Base-by-base conservation (phyloP, 1,140 invertebrate species). In the Aleiodes sp. region DNA sequence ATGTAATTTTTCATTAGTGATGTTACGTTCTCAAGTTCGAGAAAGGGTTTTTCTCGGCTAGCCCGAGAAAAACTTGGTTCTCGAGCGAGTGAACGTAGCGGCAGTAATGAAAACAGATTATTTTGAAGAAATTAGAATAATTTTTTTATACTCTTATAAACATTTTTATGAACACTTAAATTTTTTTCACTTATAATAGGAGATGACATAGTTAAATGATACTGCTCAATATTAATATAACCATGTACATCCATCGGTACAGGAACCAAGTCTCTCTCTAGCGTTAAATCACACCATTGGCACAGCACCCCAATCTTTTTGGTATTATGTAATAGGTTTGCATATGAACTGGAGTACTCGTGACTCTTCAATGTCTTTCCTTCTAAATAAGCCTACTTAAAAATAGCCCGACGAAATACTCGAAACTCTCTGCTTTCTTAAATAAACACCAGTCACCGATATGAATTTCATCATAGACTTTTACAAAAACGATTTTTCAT, bases 321-420 rank as follows among this genome's bases (percentile, higher is more conserved):
- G 52, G 64, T 43, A 56, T 66, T 67, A n/a, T 59, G 37, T 31
- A 21, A 12, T 14, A 71, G 26, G 21, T 62, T 60, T 29, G 41
- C 70, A 59, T 24, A 71, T 10, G 63, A 28, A 61, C 57, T 62
- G 4, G 64, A 67, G 26, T 33, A 71, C 52, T 71, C 64, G 4
- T 33, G 64, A 9, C 31, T 71, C 39, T 67, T 67, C 41, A 57
- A 67, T 62, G 63, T 71, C 26, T 67, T 71, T 21, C 56, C 19
- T 41, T 71, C 64, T 43, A 66, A 57, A 31, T 71, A 67, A 24
- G 24, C 56, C 35, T 67, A 71, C 57, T 57, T 67, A 66, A 71
- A 43, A 71, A 14, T n/a, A 71, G 28, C 62, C 70, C 70, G 19
- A 71, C 21, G 24, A 71, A 66, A 52, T 35, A 71, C 14, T 71